Evolutionary conservation across 2,113 vertebrate species (phyloP), one percentile per base, ranked within the genome.

Genomic region (Callaeas wilsoni): DNA sequence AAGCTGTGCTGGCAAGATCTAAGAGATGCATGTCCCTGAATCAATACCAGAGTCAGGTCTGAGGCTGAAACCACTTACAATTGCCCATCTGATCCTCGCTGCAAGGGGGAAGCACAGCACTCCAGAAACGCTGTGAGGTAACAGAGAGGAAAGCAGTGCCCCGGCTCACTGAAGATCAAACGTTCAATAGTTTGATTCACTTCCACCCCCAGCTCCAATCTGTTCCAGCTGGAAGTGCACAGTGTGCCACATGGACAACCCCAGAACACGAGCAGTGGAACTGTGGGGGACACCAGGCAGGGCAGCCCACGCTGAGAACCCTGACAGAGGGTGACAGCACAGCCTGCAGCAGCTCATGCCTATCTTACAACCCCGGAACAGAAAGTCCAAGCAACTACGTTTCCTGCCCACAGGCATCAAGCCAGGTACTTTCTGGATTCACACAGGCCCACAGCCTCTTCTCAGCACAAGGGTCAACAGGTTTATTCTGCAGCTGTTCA

Each of bases 401-500:
- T 56, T 32, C 75, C 75, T 76, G 37, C 53, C 42, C 41, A 11
- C 3, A 83, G 33, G 60, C 82, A 41, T 3, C 75, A 13, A 32
- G 85, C 88, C 94, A 94, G 96, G 93, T 71, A 68, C 94, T 90
- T 94, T 90, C 85, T 82, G 49, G 12, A 76, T 35, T 32, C 75
- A 87, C 56, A 83, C 6, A 56, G 25, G 6, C 53, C 42, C 30
- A 70, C 75, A 10, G 8, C 4, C 16, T 42, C 75, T 30, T 27
- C 13, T 30, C 55, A 63, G 55, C 59, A 69, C 8, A 73, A 10
- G n/a, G 5, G 3, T 32, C 63, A 88, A 6, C 14, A 70, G 63
- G 63, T 83, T 91, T 74, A 9, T 59, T 62, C 53, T 55, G 53
- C 70, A 94, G 84, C 67, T 69, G 30, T 10, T 69, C 1, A 60